Evolutionary conservation across 1,140 invertebrate species (phyloP), one percentile per base, ranked within the genome.

Genomic region (Epicauta chinensis): DNA sequence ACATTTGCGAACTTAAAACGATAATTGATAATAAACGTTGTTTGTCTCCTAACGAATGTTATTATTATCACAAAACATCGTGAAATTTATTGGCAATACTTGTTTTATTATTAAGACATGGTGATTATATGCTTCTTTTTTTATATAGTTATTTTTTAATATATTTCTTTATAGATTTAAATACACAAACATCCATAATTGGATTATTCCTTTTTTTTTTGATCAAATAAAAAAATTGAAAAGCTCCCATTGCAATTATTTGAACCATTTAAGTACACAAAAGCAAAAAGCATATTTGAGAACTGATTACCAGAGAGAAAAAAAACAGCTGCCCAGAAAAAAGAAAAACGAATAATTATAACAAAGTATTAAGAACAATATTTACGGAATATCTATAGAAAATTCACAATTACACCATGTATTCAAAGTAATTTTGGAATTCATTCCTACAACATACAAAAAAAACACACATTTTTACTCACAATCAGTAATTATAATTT

Each of bases 361-460:
- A 16, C n/a, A 46, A 37, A 16, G 17, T 7, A 36, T 36, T 29
- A 29, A 13, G 16, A 47, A 37, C 36, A 11, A 47, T 38, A 23
- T 12, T 37, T 38, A 47, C 36, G 38, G 12, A 23, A 43, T 23
- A 16, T 37, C 36, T 47, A 34, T 37, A 47, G 23, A 38, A 47
- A 37, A 16, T 47, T 47, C 45, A 47, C 45, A 47, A 34, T 17
- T 38, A 47, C 45, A 47, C 45, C 45, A 47, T 47, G 45, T 47
- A 47, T 23, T 23, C 4, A 23, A 23, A 5, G 23, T 23, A 23
- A 23, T 23, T 5, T 23, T 23, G 4, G 7, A 23, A 23, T 23
- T 23, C 4, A 23, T 23, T 1, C 4, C 4, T 23, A 3, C 23
- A 3, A 23, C 7, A 23, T 23, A n/a, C n/a, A n/a, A n/a, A n/a